Evolutionary conservation across 2,797 vertebrate genomes (phyloP), one percentile per base, ranked within the genome.

Genomic region (Micrastur ruficollis): DNA sequence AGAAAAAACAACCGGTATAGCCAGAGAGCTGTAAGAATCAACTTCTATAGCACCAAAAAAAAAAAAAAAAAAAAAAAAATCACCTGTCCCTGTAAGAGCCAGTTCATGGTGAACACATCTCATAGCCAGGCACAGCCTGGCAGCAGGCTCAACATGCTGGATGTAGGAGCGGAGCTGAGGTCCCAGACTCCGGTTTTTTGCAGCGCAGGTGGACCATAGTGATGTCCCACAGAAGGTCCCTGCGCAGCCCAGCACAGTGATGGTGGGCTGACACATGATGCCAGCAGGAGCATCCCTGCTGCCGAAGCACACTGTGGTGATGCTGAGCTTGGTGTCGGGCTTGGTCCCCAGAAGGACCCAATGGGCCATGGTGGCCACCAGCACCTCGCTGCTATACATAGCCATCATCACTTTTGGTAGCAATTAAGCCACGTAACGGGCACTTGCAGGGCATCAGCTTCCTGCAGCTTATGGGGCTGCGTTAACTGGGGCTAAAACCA

Each of bases 361-460:
- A 5, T 0, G 31, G 15, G 36, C n/a, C 59, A 20, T 0, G 0
- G 40, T 83, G 42, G 47, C 55, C 42, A 62, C 53, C 46, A 70
- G n/a, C 56, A 8, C 25, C 71, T 79, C 7, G 0, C 3, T 4
- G n/a, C 22, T 27, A 23, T 7, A 9, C 0, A 0, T 3, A 27
- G 22, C 27, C 14, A 13, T 32, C 50, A 11, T 8, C 1, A 1
- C 6, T 72, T 71, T 34, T 16, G 27, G 50, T 8, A 46, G 38
- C 11, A 29, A 42, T 50, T 47, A 26, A 91, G 6, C 31, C 36
- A 26, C 0, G 0, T 14, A 36, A 62, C 3, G 22, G 42, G 38
- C 46, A 38, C 14, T 34, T 4, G 25, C 44, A 74, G n/a, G 25
- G 40, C 23, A 36, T 74, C 44, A 7, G 12, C 9, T 29, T 62